Base-by-base conservation (phyloP, 2,888 invertebrate genomes). In the Mimachlamys varia region DNA sequence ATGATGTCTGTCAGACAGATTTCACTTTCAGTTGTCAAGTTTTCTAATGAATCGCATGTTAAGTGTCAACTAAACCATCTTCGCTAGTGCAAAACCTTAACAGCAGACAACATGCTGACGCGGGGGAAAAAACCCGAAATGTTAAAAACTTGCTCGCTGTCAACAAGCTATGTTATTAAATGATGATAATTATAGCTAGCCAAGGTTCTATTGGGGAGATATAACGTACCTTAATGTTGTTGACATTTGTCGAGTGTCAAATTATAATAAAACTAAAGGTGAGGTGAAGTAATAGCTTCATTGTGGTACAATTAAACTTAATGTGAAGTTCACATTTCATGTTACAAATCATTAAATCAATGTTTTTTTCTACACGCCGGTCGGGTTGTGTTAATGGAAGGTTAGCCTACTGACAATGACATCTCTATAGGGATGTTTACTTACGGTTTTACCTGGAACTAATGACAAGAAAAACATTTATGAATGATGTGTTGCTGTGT, bases 121-220 rank as follows among this genome's bases (percentile, higher is more conserved):
- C 27, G 2, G 7, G 33, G n/a, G n/a, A 58, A 19, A 58, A 22
- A 58, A 22, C 0, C 33, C 0, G 12, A 76, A 76, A 76, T 76
- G 76, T 76, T 19, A 76, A 76, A 58, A 76, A 27, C 76, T 76
- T 76, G 76, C 53, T 76, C 76, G n/a, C 76, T 76, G 76, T 76
- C 76, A 76, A 33, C 33, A 15, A 76, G 33, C 15, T 12, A 76
- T 33, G 33, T 27, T 76, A 27, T 76, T 12, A 33, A 76, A 27
- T 76, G 33, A 76, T 76, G 76, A 27, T n/a, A n/a, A n/a, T 76
- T 76, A 0, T 44, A 44, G 44, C 1, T 76, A 76, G 27, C 33
- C 33, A 76, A 50, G 50, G 7, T 15, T 15, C 50, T 12, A 50
- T 50, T 50, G 50, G 50, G 50, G 50, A 7, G 15, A 7, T 50